Evolutionary conservation across 1,140 invertebrate genomes (phyloP), one percentile per base, ranked within the genome.

Genomic region (Drosophila nasuta): DNA sequence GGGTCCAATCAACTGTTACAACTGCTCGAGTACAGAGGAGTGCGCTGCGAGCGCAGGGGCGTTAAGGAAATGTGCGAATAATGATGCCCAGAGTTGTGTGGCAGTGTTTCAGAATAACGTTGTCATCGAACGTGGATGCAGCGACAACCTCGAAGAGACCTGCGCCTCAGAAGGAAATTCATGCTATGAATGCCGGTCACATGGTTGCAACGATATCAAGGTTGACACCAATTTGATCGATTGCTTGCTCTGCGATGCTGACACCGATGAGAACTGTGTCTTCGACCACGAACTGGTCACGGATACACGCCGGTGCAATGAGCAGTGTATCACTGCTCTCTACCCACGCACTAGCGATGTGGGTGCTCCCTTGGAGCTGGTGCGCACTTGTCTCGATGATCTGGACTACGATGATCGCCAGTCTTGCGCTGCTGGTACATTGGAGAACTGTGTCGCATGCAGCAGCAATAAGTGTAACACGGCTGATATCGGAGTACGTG

Each of bases 151-250:
- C 8, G 56, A 38, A 10, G 30, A 46, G 0, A 38, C 1, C 0
- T 92, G 91, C 51, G 28, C 41, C 0, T 52, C 3, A 0, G 20
- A 41, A 15, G 66, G 49, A 0, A 68, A 65, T 1, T 52, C 58
- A 0, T 92, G 91, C 72, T 85, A 85, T 41, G 75, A 90, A 43
- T 92, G 91, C 57, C 77, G 73, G 25, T 92, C 91, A 0, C 72
- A 72, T 54, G 91, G 81, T 43, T 92, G 91, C 59, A 92, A 92
- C 52, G 68, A 60, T 6, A 62, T 89, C 4, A 66, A 54, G 4
- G 45, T 20, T 11, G 65, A 77, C 13, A n/a, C 48, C 3, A 49
- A 81, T 7, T 51, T 88, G 28, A 52, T 92, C 7, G 66, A 88
- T 6, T 92, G 91, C 13, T 11, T 82, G 1, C 25, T 57, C 2